Evolutionary conservation across 2,888 invertebrate species (phyloP), one percentile per base, ranked within the genome.

Genomic region (Yponomeuta sedellus): DNA sequence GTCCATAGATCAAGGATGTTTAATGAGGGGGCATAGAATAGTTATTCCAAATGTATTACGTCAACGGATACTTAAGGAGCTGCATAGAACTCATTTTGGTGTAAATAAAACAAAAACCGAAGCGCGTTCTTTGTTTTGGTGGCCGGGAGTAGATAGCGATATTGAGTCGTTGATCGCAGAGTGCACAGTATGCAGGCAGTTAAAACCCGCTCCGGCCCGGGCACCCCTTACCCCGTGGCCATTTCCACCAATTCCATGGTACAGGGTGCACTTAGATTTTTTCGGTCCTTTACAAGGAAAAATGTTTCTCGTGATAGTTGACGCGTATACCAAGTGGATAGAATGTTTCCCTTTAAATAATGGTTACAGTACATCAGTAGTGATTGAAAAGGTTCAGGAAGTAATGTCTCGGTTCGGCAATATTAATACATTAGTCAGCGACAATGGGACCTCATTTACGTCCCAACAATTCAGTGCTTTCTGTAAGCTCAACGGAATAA

Each of bases 221-320:
- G 65, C 65, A 8, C 59, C 65, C 16, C 34, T 40, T 16, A 39
- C 40, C 2, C 40, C 58, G 56, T 65, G 65, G 61, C 61, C 65
- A 10, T 65, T 39, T 59, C 59, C 61, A 10, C n/a, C 39, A 10
- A 10, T 59, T 16, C 59, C 61, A 10, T 65, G 52, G 56, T 11
- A 39, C 34, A 28, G 65, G 19, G 28, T 65, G 11, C 65, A 65
- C 22, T 5, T 65, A 19, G 65, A 65, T 40, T 65, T 65, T 59
- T 40, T 65, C 11, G 64, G 64, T 1, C 65, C 65, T 2, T 34
- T 65, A 11, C n/a, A 65, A 10, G 25, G 25, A 22, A 59, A 59
- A 39, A 59, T 59, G 20, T 65, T 25, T 65, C n/a, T 65, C 8
- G 22, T 65, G 19, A 40, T 65, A 19, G 59, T 65, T 3, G 65